phyloP scores from a whole-genome alignment of 2,113 vertebrate genomes.

The Pomatostomus ruficeps region DNA sequence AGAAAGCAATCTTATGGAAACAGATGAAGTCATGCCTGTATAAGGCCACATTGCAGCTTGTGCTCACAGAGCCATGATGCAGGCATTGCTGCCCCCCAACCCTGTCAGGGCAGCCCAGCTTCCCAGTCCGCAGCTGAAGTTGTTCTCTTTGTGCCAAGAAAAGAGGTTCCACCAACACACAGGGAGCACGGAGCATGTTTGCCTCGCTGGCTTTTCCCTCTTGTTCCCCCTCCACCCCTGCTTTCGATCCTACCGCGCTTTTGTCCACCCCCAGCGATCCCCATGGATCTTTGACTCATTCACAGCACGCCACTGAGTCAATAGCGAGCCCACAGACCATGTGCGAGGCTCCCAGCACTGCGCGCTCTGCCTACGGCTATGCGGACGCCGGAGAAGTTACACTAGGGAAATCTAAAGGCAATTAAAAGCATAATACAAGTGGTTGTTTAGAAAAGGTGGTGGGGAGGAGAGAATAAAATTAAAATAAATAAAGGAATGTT shows the following conservation, averaged over 20 bases:
- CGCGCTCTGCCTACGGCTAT: slow-evolving; percentile 7
- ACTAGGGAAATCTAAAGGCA: slow-evolving; percentile 59
- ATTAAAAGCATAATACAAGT: slow-evolving; percentile 55
- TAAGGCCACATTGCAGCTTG: slow-evolving; percentile 18
- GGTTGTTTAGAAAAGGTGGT: slow-evolving; percentile 60
- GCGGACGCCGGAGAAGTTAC: background rate
- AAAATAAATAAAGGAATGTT: slow-evolving; percentile 64
- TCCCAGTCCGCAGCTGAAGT: background rate
- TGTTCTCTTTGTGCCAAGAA: background rate
- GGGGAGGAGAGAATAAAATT: slow-evolving; percentile 60
- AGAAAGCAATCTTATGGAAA: slow-evolving; percentile 65
- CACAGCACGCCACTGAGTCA: slow-evolving; percentile 41
- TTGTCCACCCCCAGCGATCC: background rate
- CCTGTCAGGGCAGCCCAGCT: background rate
- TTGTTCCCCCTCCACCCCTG: background rate
- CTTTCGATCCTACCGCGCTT: background rate
- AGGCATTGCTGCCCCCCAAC: background rate
- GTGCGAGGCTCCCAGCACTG: background rate
- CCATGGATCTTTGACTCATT: slow-evolving; percentile 40
- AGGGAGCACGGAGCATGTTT: background rate
- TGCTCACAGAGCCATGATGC: background rate
- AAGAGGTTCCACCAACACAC: background rate
- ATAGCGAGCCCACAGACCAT: slow-evolving; percentile 9
- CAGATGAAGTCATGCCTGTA: slow-evolving; percentile 65
- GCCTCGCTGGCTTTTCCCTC: background rate